phyloP scores from a whole-genome alignment of 2,113 vertebrate genomes.

The Ploceus nigricollis region DNA sequence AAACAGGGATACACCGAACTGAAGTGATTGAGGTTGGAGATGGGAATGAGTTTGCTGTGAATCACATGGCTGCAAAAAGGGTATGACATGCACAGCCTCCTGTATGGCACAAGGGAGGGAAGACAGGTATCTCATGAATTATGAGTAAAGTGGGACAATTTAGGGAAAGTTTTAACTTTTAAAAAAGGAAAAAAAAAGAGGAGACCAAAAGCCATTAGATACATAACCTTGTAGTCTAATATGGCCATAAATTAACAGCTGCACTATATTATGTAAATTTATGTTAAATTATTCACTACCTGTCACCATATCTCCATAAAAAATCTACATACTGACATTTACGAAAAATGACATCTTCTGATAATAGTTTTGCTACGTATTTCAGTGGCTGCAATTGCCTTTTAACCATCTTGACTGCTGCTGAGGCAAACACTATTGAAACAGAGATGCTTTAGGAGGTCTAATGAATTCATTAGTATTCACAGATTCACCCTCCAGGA shows the following conservation, averaged over 20 bases:
- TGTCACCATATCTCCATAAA: constrained; percentile 74
- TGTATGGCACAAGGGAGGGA: not conserved
- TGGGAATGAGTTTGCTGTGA: not conserved
- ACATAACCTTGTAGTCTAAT: constrained; percentile 72
- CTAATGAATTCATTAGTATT: constrained; percentile 61
- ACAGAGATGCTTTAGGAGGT: constrained; percentile 15
- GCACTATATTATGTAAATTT: constrained; percentile 79
- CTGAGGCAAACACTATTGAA: constrained; percentile 55
- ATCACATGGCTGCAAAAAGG: not conserved
- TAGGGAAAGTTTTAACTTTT: constrained; percentile 53
- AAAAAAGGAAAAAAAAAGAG: not conserved
- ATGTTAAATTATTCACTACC: constrained; percentile 78
- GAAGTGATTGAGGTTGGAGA: not conserved
- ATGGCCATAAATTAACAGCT: constrained; percentile 76
- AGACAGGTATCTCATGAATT: constrained; percentile 49
- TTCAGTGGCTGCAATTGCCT: constrained; percentile 47
- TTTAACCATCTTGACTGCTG: constrained; percentile 52
- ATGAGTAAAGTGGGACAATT: constrained; percentile 55
- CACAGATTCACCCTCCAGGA: constrained; percentile 10
- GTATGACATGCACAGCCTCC: not conserved
- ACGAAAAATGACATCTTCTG: constrained; percentile 72
- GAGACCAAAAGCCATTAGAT: constrained; percentile 63
- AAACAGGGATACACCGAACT: not conserved
- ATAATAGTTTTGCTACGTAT: constrained; percentile 64
- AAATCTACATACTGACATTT: constrained; percentile 75